Conservation (phyloP, 2,888 invertebrate species). For the Periphyllus acericola region DNA sequence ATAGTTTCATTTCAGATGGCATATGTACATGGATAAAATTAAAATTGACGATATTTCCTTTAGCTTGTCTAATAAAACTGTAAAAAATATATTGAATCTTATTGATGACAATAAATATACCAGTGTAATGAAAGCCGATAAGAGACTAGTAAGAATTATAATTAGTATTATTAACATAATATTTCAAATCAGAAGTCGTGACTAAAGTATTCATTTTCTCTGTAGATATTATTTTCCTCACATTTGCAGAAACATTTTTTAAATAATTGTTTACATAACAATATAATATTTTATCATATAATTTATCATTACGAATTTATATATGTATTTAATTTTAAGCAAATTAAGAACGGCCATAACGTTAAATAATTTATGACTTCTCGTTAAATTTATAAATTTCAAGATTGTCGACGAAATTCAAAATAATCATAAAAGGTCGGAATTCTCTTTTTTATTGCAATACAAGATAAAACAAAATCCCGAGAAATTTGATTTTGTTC, state of each 20-base stretch:
- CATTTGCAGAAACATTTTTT: too few relatives aligned
- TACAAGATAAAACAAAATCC: neutral
- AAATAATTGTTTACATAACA: too few relatives aligned
- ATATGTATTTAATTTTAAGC: too few relatives aligned
- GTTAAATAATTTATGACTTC: neutral
- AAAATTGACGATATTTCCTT: neutral
- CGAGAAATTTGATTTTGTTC: neutral
- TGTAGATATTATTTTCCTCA: too few relatives aligned
- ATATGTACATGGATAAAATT: constrained; percentile 37
- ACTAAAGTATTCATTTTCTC: too few relatives aligned
- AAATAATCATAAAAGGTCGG: constrained; percentile 3
- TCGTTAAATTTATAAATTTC: neutral
- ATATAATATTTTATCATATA: too few relatives aligned
- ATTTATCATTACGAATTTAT: too few relatives aligned
- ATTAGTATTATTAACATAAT: neutral
- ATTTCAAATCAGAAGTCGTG: neutral
- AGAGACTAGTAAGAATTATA: constrained; percentile 13
- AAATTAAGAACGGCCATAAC: too few relatives aligned
- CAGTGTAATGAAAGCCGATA: neutral
- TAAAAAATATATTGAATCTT: neutral
- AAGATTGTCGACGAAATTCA: constrained; percentile 22
- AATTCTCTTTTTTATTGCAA: neutral
- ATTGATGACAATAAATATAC: neutral
- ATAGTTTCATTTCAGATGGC: constrained; percentile 23
- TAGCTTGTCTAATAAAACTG: neutral